A percentile compares a stretch with the other conserved stretches of the same genome.
phyloP scores from a whole-genome alignment of 2,113 vertebrate species.

The Hypomesus transpacificus region DNA sequence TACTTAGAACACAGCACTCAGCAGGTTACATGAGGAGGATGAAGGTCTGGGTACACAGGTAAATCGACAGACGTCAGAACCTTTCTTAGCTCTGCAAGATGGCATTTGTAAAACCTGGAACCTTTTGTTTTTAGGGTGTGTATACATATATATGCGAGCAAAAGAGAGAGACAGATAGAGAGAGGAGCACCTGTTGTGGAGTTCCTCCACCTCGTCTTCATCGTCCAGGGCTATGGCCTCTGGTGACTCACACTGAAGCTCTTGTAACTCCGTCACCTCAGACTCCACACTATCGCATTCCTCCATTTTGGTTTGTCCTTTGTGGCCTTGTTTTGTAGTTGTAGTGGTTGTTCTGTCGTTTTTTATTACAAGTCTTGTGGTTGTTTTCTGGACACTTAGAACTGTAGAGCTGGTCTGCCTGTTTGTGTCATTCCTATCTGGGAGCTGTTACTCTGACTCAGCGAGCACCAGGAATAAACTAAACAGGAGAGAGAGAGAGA shows the following conservation, averaged over 20 bases:
- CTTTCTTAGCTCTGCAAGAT: no score
- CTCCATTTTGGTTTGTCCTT: conserved; percentile 60
- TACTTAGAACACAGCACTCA: background rate
- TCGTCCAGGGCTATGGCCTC: conserved; percentile 55
- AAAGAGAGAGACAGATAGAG: background rate
- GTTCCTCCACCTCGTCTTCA: conserved; percentile 75
- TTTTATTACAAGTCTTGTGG: conserved; percentile 34
- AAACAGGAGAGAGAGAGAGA: conserved; percentile 44
- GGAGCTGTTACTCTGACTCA: conserved; percentile 77
- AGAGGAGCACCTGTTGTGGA: conserved; percentile 76
- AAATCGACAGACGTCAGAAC: no score
- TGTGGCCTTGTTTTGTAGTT: conserved; percentile 22
- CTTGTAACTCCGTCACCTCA: conserved; percentile 63
- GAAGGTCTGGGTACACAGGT: no score
- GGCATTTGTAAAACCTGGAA: no score
- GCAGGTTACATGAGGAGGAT: background rate
- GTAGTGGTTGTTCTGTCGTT: conserved; percentile 17
- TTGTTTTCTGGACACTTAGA: conserved; percentile 51
- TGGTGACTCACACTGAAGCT: conserved; percentile 62
- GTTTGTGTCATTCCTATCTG: conserved; percentile 71
- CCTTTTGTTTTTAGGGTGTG: background rate
- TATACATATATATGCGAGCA: background rate
- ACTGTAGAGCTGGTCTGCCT: conserved; percentile 45
- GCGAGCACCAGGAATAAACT: conserved; percentile 88
- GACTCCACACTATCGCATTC: conserved; percentile 65